These are phyloP conservation scores for Heptranchias perlo DNA, from an alignment of 2,113 vertebrate genomes.

Conservation along the genomic window DNA sequence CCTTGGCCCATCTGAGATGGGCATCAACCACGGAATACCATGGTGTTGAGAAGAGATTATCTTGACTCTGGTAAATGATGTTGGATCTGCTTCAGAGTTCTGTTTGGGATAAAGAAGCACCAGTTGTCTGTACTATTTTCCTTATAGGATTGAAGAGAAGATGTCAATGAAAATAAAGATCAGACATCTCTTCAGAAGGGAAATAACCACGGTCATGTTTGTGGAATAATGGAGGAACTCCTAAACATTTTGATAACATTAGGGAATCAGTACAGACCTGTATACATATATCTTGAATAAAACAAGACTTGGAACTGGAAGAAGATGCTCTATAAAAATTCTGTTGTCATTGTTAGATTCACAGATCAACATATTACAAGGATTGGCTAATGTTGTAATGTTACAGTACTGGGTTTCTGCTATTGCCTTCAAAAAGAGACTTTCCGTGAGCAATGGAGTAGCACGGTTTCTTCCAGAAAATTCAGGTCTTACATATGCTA, in stretches of 20 bases:
- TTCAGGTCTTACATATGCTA: neutral
- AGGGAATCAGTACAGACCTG: neutral
- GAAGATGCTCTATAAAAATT: neutral
- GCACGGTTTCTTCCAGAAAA: neutral
- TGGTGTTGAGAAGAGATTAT: neutral
- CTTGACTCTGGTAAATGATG: neutral
- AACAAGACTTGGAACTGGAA: neutral
- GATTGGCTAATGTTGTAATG: neutral
- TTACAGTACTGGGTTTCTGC: neutral
- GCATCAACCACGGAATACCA: neutral
- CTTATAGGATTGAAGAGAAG: neutral
- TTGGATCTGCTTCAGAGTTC: neutral
- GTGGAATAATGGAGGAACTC: neutral
- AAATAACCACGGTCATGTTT: neutral
- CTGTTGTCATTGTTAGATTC: neutral
- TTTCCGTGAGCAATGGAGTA: neutral
- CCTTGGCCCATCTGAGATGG: neutral
- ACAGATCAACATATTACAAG: neutral
- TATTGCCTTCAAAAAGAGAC: neutral
- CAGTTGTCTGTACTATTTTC: neutral
- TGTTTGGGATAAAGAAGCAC: neutral
- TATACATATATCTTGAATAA: neutral
- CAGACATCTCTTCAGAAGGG: neutral
- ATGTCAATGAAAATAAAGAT: neutral
- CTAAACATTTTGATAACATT: neutral